Percentiles rank a stretch among this genome's conserved stretches.
Evolutionary conservation across 2,888 invertebrate genomes (phyloP).

Genomic region (Empis livida): DNA sequence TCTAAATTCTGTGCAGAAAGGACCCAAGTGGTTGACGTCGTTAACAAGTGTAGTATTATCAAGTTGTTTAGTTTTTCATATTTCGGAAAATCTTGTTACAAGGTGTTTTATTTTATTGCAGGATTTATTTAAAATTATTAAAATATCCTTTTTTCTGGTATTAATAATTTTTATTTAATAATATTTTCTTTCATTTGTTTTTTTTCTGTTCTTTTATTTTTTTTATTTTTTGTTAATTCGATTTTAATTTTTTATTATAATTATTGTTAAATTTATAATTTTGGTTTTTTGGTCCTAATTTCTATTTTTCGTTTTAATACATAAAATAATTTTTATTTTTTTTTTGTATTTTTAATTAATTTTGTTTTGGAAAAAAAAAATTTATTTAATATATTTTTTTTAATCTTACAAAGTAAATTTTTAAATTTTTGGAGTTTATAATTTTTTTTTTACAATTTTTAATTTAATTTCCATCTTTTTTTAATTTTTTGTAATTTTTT

Average conservation of each 20-base stretch:
- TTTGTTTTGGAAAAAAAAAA: constrained; percentile 10
- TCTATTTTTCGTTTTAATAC: constrained; percentile 9
- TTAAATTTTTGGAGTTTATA: constrained; percentile 13
- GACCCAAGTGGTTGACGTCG: too few species aligned
- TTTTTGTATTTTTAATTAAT: constrained; percentile 17
- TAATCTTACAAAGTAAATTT: constrained; percentile 13
- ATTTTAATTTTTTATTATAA: constrained; percentile 8
- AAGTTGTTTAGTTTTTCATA: too few species aligned
- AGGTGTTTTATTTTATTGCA: too few species aligned
- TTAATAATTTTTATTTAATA: constrained; percentile 1
- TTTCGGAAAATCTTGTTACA: too few species aligned
- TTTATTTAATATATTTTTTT: too few species aligned
- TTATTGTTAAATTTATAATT: constrained; percentile 14
- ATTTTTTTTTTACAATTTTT: constrained; percentile 16
- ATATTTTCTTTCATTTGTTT: constrained; percentile 6
- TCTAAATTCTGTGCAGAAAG: too few species aligned
- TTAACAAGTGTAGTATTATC: too few species aligned
- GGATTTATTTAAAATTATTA: too few species aligned
- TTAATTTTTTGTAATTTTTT: constrained; percentile 1
- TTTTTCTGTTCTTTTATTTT: constrained; percentile 2
- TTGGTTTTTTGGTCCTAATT: constrained; percentile 3
- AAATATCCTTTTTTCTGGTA: background rate
- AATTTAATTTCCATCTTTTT: constrained; percentile 10
- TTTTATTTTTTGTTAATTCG: constrained; percentile 5
- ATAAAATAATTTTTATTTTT: constrained; percentile 14